A percentile compares a stretch with the other conserved stretches of the same genome.
Conservation (phyloP, 2,797 vertebrate genomes). For the Halcyon badia region DNA sequence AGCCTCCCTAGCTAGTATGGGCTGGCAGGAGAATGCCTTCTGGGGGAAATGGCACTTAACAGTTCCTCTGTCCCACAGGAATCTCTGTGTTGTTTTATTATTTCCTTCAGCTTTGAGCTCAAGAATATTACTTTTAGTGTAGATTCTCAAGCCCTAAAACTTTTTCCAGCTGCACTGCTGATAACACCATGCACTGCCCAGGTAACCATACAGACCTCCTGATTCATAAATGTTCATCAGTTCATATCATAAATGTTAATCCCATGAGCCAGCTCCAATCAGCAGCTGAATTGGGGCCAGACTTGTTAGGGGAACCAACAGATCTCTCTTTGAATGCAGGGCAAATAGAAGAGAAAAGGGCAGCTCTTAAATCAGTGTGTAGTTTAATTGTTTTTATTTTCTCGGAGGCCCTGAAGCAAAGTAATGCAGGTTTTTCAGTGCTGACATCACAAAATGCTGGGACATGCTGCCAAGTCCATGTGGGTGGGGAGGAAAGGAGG, state of each 20-base stretch:
- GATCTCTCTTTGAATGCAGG: neutral
- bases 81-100: neutral
- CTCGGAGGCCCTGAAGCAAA: conserved; percentile 10
- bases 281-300: neutral
- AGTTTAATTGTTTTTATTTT: conserved; percentile 53
- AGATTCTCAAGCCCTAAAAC: neutral
- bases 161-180: neutral
- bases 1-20: neutral
- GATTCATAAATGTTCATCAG: neutral
- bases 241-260: neutral
- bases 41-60: accelerated
- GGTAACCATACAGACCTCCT: neutral
- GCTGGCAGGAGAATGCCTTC: neutral
- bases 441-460: conserved; percentile 43
- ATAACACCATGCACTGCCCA: neutral
- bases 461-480: conserved; percentile 39
- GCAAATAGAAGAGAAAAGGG: neutral
- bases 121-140: neutral
- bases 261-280: neutral
- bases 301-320: neutral
- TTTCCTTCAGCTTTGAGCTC: neutral
- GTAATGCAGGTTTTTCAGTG: conserved; percentile 40
- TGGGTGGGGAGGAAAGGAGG: conserved; percentile 56
- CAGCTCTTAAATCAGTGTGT: neutral
- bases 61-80: neutral